Conservation (phyloP, 1,140 invertebrate genomes). For the Drosophila malerkotliana region DNA sequence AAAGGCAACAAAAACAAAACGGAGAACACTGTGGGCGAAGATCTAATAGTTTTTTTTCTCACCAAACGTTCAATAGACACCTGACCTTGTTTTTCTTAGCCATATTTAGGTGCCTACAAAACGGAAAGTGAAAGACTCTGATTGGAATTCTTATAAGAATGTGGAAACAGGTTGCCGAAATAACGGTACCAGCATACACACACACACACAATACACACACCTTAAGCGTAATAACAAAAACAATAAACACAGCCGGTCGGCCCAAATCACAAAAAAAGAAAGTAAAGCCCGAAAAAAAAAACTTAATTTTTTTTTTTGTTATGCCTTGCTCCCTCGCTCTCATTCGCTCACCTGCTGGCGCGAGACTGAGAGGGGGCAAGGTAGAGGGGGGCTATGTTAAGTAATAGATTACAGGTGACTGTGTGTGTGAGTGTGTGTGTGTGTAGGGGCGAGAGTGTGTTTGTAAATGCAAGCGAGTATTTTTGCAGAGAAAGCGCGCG, state of each 20-base stretch:
- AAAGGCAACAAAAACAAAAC: conserved; percentile 1
- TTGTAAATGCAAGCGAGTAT: conserved; percentile 8
- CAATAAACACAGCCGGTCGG: conserved; percentile 44
- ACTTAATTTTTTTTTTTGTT: background rate
- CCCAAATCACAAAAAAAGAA: conserved; percentile 59
- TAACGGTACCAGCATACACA: conserved; percentile 51
- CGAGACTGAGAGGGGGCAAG: conserved; percentile 8
- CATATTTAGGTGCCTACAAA: background rate
- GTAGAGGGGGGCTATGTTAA: conserved; percentile 33
- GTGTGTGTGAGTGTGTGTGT: conserved; percentile 1
- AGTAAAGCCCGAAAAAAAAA: conserved; percentile 53
- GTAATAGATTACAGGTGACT: conserved; percentile 48
- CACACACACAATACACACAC: conserved; percentile 16
- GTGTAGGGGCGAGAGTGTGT: background rate
- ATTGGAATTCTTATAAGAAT: conserved; percentile 81
- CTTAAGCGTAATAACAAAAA: conserved; percentile 56
- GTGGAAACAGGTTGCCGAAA: conserved; percentile 60
- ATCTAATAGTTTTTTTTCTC: conserved; percentile 5
- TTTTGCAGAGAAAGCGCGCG: conserved; percentile 74
- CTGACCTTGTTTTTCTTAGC: conserved; percentile 23
- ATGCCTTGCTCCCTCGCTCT: background rate
- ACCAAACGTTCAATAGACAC: conserved; percentile 1
- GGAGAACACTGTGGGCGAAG: conserved; percentile 1
- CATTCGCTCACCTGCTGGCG: conserved; percentile 7
- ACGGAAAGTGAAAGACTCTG: conserved; percentile 77